Base-by-base conservation (phyloP, 2,113 vertebrate genomes). In the Neodon shergylaensis region DNA sequence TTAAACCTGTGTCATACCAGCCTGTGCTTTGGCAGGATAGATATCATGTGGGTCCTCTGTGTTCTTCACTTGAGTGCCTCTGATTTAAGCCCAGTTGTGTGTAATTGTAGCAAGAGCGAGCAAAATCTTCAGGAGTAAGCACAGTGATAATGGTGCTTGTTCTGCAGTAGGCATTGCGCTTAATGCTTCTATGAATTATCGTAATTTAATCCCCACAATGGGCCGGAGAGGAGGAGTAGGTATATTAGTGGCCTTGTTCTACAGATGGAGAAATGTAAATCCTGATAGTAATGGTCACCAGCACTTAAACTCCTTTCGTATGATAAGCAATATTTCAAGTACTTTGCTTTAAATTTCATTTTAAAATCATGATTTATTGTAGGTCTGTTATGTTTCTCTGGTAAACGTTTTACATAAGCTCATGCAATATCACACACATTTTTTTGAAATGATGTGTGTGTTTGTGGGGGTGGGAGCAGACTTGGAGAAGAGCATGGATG, bases 191-290 rank as follows among this genome's bases (percentile, higher is more conserved):
- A n/a, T 66, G 72, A 61, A 68, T 85, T 88, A 74, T 77, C 72
- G 83, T 96, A 82, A 83, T 87, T 81, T 85, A 96, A 90, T 91
- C 49, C 79, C 74, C 81, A 66, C 36, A 54, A 47, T 22, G 73
- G 74, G 33, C 52, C 90, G 10, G 85, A 42, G 91, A 90, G 78
- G 68, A 70, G 3, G 68, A 70, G 5, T 73, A 49, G 21, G 19
- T n/a, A 5, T 7, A 22, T 73, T 68, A 76, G 83, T 54, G 92
- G 72, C 44, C 21, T 61, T 54, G 21, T 49, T 96, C 78, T 39
- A 58, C 44, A 92, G 61, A 88, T 58, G 42, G 74, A 82, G 61
- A 88, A 42, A 93, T 94, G 39, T 72, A 88, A 94, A 94, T 66
- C 47, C 49, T 94, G 82, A 49, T 90, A 79, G 58, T 79, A 65